phyloP scores from a whole-genome alignment of 1,140 invertebrate genomes.

The Eupeodes corollae region DNA sequence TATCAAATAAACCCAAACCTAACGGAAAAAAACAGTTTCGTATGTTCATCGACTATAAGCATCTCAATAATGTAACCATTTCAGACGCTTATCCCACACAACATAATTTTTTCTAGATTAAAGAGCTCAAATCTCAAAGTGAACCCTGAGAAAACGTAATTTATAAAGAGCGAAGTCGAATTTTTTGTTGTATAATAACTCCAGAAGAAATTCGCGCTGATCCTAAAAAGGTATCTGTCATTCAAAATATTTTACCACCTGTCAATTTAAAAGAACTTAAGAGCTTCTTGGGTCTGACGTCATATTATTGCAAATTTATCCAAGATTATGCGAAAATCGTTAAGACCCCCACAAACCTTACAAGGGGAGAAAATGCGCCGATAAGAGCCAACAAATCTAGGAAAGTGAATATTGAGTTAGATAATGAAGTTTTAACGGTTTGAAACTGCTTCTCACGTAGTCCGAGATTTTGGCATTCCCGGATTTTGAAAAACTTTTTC shows the following conservation, averaged over 20 bases:
- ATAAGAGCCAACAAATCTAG: slow-evolving; percentile 7
- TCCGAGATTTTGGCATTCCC: no score
- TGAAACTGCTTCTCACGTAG: slow-evolving; percentile 34
- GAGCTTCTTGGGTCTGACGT: slow-evolving; percentile 13
- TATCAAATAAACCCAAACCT: no score
- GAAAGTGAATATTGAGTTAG: slow-evolving; percentile 1
- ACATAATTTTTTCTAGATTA: slow-evolving; percentile 24
- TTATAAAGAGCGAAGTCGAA: slow-evolving; percentile 9
- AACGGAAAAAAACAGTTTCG: slow-evolving; percentile 17
- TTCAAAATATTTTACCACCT: slow-evolving; percentile 8
- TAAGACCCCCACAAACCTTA: slow-evolving; percentile 15
- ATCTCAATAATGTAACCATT: slow-evolving; percentile 32
- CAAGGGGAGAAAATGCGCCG: slow-evolving; percentile 12
- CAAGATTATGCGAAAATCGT: no score
- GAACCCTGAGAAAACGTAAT: slow-evolving; percentile 12
- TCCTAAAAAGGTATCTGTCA: slow-evolving; percentile 17
- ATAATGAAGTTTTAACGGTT: slow-evolving; percentile 15
- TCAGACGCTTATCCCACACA: slow-evolving; percentile 42
- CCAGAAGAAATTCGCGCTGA: slow-evolving; percentile 18
- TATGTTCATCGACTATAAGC: slow-evolving; percentile 33
- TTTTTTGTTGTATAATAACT: slow-evolving; percentile 19
- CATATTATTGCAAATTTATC: slow-evolving; percentile 18
- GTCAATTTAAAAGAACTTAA: slow-evolving; percentile 12
- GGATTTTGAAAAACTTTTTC: slow-evolving; percentile 21
- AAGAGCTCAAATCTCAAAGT: slow-evolving; percentile 13